Conservation (phyloP, 2,888 invertebrate species). For the Cremastinae sp. region DNA sequence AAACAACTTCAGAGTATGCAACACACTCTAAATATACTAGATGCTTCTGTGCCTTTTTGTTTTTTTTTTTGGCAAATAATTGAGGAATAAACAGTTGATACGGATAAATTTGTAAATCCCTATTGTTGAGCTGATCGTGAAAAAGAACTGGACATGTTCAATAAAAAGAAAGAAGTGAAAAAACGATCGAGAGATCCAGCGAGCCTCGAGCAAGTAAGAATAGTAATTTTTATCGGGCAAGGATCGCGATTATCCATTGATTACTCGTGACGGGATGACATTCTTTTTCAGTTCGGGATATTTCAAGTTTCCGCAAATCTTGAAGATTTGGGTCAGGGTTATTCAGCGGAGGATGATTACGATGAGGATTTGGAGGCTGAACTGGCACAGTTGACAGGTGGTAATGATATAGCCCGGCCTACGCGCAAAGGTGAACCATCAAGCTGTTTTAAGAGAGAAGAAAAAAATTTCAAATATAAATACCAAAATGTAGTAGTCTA, state of each 20-base stretch:
- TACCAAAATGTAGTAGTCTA: too few relatives aligned
- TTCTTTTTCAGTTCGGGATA: slow-evolving; percentile 85
- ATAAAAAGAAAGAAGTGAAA: slow-evolving; percentile 74
- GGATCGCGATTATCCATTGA: not conserved
- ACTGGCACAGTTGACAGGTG: slow-evolving; percentile 86
- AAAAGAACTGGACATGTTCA: slow-evolving; percentile 68
- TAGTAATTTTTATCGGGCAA: not conserved
- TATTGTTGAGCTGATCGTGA: not conserved
- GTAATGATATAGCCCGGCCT: slow-evolving; percentile 75
- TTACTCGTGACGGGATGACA: not conserved
- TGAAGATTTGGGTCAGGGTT: slow-evolving; percentile 81
- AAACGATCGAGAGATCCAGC: slow-evolving; percentile 69
- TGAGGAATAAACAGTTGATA: not conserved
- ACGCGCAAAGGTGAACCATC: slow-evolving; percentile 71
- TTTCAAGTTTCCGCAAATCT: slow-evolving; percentile 86
- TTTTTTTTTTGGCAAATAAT: slow-evolving; percentile 1
- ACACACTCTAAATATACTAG: slow-evolving; percentile 29
- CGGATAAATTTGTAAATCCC: slow-evolving; percentile 14
- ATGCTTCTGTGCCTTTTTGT: not conserved
- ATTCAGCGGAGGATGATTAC: slow-evolving; percentile 79
- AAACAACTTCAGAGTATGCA: slow-evolving; percentile 41
- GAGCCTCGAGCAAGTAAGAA: slow-evolving; percentile 73
- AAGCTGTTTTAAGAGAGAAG: slow-evolving; percentile 54
- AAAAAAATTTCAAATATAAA: too few relatives aligned
- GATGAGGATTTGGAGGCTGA: slow-evolving; percentile 95